A percentile compares a stretch with the other conserved stretches of the same genome.
phyloP scores from a whole-genome alignment of 2,113 vertebrate species.

The Grammomys dolichurus region DNA sequence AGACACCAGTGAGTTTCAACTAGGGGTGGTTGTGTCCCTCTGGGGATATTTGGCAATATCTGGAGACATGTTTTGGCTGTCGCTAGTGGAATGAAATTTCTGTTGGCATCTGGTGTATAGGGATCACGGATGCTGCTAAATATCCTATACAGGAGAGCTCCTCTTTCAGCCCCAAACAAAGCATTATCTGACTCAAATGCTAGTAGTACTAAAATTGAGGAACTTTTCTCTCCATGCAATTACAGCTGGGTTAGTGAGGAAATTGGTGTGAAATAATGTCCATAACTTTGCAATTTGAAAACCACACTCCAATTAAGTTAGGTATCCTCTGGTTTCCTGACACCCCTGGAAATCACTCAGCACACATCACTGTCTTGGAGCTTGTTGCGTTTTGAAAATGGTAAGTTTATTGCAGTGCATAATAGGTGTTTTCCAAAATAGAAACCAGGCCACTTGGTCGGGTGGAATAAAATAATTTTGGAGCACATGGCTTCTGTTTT shows the following conservation, averaged over 20 bases:
- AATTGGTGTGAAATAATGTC: constrained; percentile 74
- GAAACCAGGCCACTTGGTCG: constrained; percentile 71
- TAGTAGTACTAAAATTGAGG: constrained; percentile 1
- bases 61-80: constrained; percentile 50
- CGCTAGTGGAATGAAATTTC: not conserved
- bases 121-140: not conserved
- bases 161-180: not conserved
- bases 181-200: constrained; percentile 33
- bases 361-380: constrained; percentile 57
- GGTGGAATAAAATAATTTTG: constrained; percentile 69
- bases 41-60: not conserved
- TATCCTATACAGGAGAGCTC: not conserved
- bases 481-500: not conserved
- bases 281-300: constrained; percentile 75
- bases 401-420: constrained; percentile 50
- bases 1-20: constrained; percentile 46
- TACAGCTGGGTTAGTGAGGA: constrained; percentile 68
- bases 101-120: constrained; percentile 12
- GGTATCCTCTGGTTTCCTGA: constrained; percentile 43
- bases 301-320: constrained; percentile 61
- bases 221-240: constrained; percentile 68
- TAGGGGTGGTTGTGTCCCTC: not conserved
- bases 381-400: constrained; percentile 65
- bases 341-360: constrained; percentile 49
- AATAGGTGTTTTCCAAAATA: constrained; percentile 75